Base-by-base conservation (phyloP, 2,888 invertebrate species). In the Ophonus ardosiacus region DNA sequence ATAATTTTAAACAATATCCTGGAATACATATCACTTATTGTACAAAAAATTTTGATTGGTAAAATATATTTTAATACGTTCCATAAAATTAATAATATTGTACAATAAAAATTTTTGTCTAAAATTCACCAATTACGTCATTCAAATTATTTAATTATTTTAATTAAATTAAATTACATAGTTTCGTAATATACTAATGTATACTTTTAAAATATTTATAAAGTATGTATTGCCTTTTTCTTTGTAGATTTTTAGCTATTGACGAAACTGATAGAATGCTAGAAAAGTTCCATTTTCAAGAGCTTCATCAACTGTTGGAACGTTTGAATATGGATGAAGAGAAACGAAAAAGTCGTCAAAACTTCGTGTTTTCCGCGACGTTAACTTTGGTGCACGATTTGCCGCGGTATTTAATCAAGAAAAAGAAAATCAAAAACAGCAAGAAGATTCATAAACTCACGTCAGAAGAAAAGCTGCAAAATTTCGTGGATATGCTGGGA, bases 261-360 rank as follows among this genome's bases (percentile, higher is more conserved):
- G 99, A 99, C 91, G 99, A 99, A 92, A 99, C 99, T 0, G 99
- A 99, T 91, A 94, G 99, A 86, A 99, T 99, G 99, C 92, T 99
- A 15, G 99, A 99, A 90, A 95, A 95, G 87, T 98, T 98, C 0
- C 99, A 99, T 90, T 99, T 99, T 90, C 95, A 97, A 87, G 99
- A 99, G 91, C 90, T 99, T 1, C 94, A 96, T 21, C 93, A 95
- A 13, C 91, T 99, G 57, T 90, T 99, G 4, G 96, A 96, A 87
- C 92, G 95, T 0, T 92, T 99, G 6, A 98, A 99, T 90, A 91
- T 92, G 13, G 95, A 96, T 88, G 94, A 94, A 57, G 89, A 88
- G 0, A 93, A 93, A 59, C 92, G 93, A 18, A 91, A 93, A 79
- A 89, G 92, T 51, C 92, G 99, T 1, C 99, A 99, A 92, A 98